These are phyloP conservation scores for Thalassaphorura encarpata DNA, from an alignment of 1,140 invertebrate genomes.

Conservation along the genomic window DNA sequence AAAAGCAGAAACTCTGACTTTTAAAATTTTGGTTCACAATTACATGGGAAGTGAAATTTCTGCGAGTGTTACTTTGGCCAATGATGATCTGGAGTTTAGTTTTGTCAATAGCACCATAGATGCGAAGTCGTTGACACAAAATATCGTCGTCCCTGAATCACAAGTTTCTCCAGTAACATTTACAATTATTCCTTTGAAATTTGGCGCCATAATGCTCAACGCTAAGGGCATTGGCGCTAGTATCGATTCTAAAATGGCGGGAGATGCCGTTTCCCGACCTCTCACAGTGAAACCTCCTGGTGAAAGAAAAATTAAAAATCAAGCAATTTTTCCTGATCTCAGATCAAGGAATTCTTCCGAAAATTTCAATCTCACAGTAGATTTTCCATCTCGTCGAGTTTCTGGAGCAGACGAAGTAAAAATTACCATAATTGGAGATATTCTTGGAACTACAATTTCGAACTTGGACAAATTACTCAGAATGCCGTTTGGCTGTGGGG, in stretches of 20 bases:
- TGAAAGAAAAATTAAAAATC: conserved; percentile 1
- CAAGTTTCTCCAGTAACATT: too few species aligned
- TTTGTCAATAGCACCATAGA: too few species aligned
- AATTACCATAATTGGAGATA: conserved; percentile 62
- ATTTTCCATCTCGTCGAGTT: conserved; percentile 35
- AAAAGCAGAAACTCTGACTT: too few species aligned
- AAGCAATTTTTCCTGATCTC: conserved; percentile 8
- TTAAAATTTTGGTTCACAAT: too few species aligned
- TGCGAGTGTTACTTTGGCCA: too few species aligned
- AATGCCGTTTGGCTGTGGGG: conserved; percentile 82
- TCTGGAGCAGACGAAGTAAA: conserved; percentile 58
- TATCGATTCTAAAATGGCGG: too few species aligned
- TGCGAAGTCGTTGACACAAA: too few species aligned
- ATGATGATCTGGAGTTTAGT: too few species aligned
- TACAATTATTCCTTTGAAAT: conserved; percentile 6
- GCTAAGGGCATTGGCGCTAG: conserved; percentile 56
- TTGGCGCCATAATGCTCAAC: conserved; percentile 46
- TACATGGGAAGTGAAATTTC: too few species aligned
- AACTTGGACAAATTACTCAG: conserved; percentile 63
- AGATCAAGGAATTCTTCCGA: background rate
- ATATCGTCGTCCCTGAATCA: too few species aligned
- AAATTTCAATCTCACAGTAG: conserved; percentile 15
- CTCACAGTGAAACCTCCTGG: conserved; percentile 19
- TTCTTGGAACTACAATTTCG: conserved; percentile 59
- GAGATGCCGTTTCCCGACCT: conserved; percentile 14